Base-by-base conservation (phyloP, 2,888 invertebrate species). In the Heliconius cydno region DNA sequence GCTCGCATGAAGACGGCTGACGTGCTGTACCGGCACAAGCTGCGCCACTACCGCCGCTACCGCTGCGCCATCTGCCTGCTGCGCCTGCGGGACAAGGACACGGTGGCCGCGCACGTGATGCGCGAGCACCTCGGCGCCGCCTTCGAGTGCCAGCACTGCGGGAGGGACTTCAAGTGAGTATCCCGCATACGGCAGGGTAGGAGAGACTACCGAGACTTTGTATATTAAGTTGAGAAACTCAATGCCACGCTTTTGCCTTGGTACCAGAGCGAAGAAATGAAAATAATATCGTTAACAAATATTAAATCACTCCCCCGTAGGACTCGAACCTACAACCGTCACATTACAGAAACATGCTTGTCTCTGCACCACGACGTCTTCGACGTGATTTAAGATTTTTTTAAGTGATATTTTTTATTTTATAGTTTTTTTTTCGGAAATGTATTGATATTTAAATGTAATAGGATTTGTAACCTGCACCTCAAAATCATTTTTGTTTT, bases 31-130 rank as follows among this genome's bases (percentile, higher is more conserved):
- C 85, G 86, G 10, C 90, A 90, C 81, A 84, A 84, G 12, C 77
- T 90, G 73, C 89, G 90, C 1, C 90, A 90, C 80, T 89, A 86
- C 85, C 87, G 90, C 1, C 88, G 90, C 3, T 90, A 90, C 84
- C 87, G 89, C 19, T 90, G 90, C 83, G 79, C 84, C 60, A 78
- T 87, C 6, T 90, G 90, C 83, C 77, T 81, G 30, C 81, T 81
- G 12, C 81, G 85, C 65, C 86, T 86, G 82, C 86, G 86, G 66
- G 90, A 90, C 76, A 87, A 87, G 82, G 90, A 90, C 60, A 86
- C 87, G 0, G 90, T 88, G 0, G 88, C 89, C 4, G 86, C 88
- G 38, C 90, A 90, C 82, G 86, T 90, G 57, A 90, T 89, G 87
- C 85, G 83, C 28, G 85, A 86, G 4, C 90, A 90, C 63, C 80